phyloP scores from a whole-genome alignment of 1,140 invertebrate genomes.

The Tyrophagus putrescentiae region DNA sequence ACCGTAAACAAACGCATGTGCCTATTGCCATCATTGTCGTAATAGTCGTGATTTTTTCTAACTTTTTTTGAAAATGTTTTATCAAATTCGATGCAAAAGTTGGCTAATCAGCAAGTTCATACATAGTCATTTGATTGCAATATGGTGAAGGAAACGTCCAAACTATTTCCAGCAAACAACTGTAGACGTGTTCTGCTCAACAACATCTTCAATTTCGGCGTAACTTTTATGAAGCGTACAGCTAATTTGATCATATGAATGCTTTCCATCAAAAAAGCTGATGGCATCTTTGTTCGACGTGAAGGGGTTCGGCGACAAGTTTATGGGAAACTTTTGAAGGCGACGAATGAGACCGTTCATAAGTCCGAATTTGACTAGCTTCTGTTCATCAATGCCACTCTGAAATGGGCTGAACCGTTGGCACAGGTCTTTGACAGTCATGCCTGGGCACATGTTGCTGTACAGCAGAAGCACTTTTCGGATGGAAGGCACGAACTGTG shows the following conservation, averaged over 20 bases:
- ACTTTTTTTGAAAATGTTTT: background rate
- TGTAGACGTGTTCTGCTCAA: constrained; percentile 69
- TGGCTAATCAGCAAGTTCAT: too few relatives aligned
- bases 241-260: constrained; percentile 75
- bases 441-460: constrained; percentile 63
- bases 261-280: constrained; percentile 58
- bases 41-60: background rate
- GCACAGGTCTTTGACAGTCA: constrained; percentile 68
- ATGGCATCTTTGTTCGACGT: constrained; percentile 26
- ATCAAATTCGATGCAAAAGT: background rate
- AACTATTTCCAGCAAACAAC: constrained; percentile 62
- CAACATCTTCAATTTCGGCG: constrained; percentile 62
- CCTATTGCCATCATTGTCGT: background rate
- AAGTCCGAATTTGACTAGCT: constrained; percentile 75
- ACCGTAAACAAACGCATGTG: background rate
- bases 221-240: constrained; percentile 53
- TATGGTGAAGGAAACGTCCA: background rate
- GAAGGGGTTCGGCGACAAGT: background rate
- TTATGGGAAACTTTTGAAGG: constrained; percentile 49
- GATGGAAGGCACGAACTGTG: constrained; percentile 44
- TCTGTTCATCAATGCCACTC: constrained; percentile 45
- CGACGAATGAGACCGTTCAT: constrained; percentile 60
- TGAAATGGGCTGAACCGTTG: constrained; percentile 56
- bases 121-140: background rate
- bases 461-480: constrained; percentile 64